Percentiles rank a stretch among this genome's conserved stretches.
Conservation (phyloP, 2,113 vertebrate genomes). For the Varanus komodoensis region DNA sequence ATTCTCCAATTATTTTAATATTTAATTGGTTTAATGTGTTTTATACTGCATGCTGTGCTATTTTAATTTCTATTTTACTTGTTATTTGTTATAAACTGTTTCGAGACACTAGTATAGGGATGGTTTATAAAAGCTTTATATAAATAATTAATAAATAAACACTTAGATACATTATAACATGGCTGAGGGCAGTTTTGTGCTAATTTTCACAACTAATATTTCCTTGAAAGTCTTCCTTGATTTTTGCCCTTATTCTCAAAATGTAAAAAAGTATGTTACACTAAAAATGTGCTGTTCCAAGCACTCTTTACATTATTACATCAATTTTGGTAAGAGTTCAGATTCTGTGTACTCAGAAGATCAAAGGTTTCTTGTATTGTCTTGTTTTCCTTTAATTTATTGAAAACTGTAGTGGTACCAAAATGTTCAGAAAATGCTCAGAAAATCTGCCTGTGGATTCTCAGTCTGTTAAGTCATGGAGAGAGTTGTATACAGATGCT, state of each 20-base stretch:
- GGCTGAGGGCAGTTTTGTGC: fast-evolving
- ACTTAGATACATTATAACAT: background rate
- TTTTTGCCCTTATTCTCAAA: slow-evolving; percentile 19
- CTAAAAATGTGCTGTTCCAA: slow-evolving; percentile 28
- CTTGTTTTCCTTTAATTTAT: slow-evolving; percentile 48
- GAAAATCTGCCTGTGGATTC: background rate
- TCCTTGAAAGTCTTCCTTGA: slow-evolving; percentile 46
- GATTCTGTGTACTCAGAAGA: slow-evolving; percentile 19
- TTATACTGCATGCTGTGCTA: too few species aligned
- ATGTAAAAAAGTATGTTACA: slow-evolving; percentile 6
- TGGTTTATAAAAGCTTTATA: too few species aligned
- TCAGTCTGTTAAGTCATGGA: background rate
- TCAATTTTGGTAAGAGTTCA: slow-evolving; percentile 40
- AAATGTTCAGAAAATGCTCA: background rate
- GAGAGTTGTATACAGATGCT: background rate
- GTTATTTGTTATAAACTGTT: too few species aligned
- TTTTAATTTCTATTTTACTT: too few species aligned
- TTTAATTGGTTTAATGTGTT: too few species aligned
- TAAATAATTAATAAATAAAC: background rate
- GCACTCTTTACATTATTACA: slow-evolving; percentile 18
- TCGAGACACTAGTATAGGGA: too few species aligned
- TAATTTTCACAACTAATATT: slow-evolving; percentile 24
- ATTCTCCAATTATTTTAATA: too few species aligned
- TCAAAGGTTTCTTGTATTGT: slow-evolving; percentile 11
- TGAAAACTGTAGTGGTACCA: slow-evolving; percentile 19